Percentiles rank a stretch among this genome's conserved stretches.
Conservation (phyloP, 2,113 vertebrate species). For the Saguinus imperator region DNA sequence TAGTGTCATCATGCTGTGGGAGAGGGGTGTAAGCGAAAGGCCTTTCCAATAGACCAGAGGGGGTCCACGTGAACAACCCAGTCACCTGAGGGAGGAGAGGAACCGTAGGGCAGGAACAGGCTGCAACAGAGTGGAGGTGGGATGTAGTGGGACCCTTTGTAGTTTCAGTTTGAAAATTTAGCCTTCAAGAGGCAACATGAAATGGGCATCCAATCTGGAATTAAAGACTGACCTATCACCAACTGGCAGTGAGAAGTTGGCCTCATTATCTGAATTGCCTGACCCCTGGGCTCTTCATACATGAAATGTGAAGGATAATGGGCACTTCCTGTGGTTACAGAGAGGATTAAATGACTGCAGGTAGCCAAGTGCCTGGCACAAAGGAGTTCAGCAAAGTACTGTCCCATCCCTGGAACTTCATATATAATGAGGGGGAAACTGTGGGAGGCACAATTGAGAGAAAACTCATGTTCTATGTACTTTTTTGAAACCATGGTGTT, state of each 20-base stretch:
- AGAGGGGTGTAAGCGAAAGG: not conserved
- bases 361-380: not conserved
- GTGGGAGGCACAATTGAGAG: not conserved
- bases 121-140: not conserved
- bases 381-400: not conserved
- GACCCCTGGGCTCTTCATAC: not conserved
- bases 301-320: not conserved
- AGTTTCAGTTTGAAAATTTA: not conserved
- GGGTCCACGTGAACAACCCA: not conserved
- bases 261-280: not conserved
- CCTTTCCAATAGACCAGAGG: not conserved
- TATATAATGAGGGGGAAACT: not conserved
- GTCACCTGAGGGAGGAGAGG: not conserved
- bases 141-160: not conserved
- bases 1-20: not conserved
- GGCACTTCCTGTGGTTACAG: fast-evolving
- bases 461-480: not conserved
- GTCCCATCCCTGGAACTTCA: not conserved
- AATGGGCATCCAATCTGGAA: not conserved
- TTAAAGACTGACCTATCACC: not conserved
- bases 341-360: not conserved
- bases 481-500: not conserved
- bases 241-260: not conserved
- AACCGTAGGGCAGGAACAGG: not conserved
- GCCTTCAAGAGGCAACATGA: not conserved